Base-by-base conservation (phyloP, 64 coral and sea anemone species). In the Porites lutea region DNA sequence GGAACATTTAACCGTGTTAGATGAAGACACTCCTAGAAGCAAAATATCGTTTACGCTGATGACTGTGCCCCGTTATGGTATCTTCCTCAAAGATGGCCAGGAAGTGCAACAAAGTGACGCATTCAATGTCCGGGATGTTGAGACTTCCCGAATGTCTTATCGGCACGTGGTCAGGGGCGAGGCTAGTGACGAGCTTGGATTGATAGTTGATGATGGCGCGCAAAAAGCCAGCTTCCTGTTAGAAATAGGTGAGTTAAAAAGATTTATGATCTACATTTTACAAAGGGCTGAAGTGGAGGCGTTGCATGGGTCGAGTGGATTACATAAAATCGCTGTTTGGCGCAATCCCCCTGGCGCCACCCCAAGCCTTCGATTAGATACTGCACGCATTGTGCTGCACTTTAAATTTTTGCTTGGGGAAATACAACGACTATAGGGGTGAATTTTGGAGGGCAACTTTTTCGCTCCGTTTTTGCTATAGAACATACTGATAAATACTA, bases 101-200 rank as follows among this genome's bases (percentile, higher is more conserved):
- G 83, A 64, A 67, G 53, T 99, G 43, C 70, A 88, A 51, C 70
- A 59, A 5, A 75, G 72, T 50, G 94, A 89, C 23, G 67, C 72
- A 15, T 99, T 99, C 63, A 83, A 52, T 66, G 75, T 94, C 27
- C 72, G 89, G 82, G 97, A 99, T 86, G 57, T 96, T 46, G 88
- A 11, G 54, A 55, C 48, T 13, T 83, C 75, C 14, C 78, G 82
- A 16, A 16, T 99, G 20, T 71, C 64, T 12, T 99, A 99, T 74
- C 61, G 77, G 12, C 97, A 96, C 54, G 83, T 37, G 62, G 88
- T 52, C 8, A 49, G 82, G 48, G 91, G 88, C 51, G 94, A 93
- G 82, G 71, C 65, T 4, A 93, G 87, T 78, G 97, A 99, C 61
- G 91, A 99, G 79, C 71, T 92, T 14, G 81, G 20, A 11, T 53